Evolutionary conservation across 2,888 invertebrate genomes (phyloP).

Genomic region (Hyppa rectilinea): DNA sequence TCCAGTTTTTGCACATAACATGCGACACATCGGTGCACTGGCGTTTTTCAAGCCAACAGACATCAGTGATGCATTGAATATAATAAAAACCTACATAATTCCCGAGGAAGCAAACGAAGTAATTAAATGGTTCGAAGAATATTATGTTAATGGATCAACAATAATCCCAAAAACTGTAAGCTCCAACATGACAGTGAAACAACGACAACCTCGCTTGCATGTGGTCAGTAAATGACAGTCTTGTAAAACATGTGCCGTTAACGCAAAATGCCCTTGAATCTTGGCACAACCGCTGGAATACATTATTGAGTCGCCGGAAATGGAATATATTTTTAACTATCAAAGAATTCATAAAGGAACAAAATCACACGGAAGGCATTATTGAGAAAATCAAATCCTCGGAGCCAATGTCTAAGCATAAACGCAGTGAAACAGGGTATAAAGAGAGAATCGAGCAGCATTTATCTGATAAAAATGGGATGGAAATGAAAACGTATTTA

Average conservation of each 20-base stretch:
- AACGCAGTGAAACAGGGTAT: conserved; percentile 10
- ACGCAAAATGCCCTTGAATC: conserved; percentile 10
- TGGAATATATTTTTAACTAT: conserved; percentile 13
- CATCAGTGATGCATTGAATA: too few species aligned
- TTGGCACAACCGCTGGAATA: conserved; percentile 4
- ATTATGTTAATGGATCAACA: conserved; percentile 2
- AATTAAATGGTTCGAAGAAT: too few species aligned
- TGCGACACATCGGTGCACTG: too few species aligned
- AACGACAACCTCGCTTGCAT: conserved; percentile 13
- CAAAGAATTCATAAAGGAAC: conserved; percentile 2
- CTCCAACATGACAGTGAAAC: conserved; percentile 10
- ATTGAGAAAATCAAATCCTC: conserved; percentile 1
- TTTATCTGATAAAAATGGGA: conserved; percentile 15
- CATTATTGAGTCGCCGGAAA: conserved; percentile 12
- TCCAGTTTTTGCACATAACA: too few species aligned
- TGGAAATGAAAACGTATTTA: conserved; percentile 14
- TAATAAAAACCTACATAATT: too few species aligned
- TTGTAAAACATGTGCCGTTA: conserved; percentile 3
- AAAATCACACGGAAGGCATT: conserved; percentile 9
- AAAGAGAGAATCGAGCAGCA: conserved; percentile 11
- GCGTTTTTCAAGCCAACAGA: too few species aligned
- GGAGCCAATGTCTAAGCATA: neutral
- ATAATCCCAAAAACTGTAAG: conserved; percentile 4
- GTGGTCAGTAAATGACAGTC: conserved; percentile 10
- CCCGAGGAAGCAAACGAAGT: too few species aligned